Conservation (phyloP, 2,113 vertebrate genomes). For the Theristicus caerulescens region DNA sequence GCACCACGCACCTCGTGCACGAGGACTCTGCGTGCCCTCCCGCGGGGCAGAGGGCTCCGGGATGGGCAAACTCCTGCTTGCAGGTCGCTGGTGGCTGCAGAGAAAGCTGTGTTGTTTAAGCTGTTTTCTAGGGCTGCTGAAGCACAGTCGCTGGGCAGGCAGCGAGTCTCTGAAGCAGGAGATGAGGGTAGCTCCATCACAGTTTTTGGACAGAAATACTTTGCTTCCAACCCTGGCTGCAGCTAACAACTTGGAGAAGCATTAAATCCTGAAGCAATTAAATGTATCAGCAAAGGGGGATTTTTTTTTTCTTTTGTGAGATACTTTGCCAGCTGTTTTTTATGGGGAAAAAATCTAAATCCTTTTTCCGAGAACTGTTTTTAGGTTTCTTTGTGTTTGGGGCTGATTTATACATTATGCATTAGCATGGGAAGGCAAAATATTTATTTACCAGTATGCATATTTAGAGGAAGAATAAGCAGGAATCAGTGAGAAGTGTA, state of each 20-base stretch:
- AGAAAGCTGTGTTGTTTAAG: background rate
- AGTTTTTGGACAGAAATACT: background rate
- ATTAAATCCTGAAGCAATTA: conserved; percentile 41
- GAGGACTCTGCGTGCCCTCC: background rate
- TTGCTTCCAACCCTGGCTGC: background rate
- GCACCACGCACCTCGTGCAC: background rate
- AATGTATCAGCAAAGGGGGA: background rate
- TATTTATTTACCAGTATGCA: conserved; percentile 26
- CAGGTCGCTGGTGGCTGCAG: background rate
- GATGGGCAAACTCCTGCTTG: fast-evolving
- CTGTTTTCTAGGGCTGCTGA: background rate
- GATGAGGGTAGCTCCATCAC: background rate
- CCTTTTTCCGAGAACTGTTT: conserved; percentile 30
- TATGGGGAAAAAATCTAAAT: background rate
- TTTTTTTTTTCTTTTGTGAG: background rate
- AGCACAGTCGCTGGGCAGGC: background rate
- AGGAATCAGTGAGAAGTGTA: background rate
- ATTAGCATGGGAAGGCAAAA: conserved; percentile 34
- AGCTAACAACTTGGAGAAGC: background rate
- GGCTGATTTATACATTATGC: conserved; percentile 47
- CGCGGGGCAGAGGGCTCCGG: background rate
- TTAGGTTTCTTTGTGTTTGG: conserved; percentile 31
- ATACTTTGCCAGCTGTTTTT: conserved; percentile 51
- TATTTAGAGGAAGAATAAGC: background rate
- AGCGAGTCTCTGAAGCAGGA: fast-evolving